These are phyloP conservation scores for Aselliscus stoliczkanus DNA, from an alignment of 2,797 vertebrate genomes.

Conservation along the genomic window DNA sequence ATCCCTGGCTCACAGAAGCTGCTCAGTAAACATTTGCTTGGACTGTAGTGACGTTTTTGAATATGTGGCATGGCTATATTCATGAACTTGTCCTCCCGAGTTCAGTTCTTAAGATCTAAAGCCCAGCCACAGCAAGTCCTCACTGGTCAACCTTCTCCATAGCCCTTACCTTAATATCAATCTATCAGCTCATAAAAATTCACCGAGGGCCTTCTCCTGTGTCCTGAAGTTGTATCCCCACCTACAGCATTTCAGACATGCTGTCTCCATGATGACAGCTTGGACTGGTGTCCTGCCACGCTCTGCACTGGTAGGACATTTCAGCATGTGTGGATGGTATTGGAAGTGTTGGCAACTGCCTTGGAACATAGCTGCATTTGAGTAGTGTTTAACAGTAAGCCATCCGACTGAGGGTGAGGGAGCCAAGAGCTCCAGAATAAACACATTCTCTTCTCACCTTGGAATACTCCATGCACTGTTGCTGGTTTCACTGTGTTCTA, in stretches of 20 bases:
- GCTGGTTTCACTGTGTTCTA: constrained; percentile 7
- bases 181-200: not conserved
- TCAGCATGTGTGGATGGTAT: not conserved
- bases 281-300: not conserved
- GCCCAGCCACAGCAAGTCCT: not conserved
- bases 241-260: not conserved
- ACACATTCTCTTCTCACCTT: not conserved
- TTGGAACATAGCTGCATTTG: not conserved
- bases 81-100: not conserved
- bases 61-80: not conserved
- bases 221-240: not conserved
- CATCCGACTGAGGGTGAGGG: not conserved
- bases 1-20: not conserved
- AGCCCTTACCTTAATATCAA: not conserved
- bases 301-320: not conserved
- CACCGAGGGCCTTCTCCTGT: not conserved
- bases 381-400: not conserved
- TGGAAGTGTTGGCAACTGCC: not conserved
- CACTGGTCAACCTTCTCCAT: not conserved
- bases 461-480: not conserved
- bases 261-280: not conserved
- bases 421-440: not conserved
- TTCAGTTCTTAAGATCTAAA: not conserved
- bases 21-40: not conserved
- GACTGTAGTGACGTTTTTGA: not conserved